These are phyloP conservation scores for Achatina immaculata DNA, from an alignment of 1,140 invertebrate species.

Conservation along the genomic window DNA sequence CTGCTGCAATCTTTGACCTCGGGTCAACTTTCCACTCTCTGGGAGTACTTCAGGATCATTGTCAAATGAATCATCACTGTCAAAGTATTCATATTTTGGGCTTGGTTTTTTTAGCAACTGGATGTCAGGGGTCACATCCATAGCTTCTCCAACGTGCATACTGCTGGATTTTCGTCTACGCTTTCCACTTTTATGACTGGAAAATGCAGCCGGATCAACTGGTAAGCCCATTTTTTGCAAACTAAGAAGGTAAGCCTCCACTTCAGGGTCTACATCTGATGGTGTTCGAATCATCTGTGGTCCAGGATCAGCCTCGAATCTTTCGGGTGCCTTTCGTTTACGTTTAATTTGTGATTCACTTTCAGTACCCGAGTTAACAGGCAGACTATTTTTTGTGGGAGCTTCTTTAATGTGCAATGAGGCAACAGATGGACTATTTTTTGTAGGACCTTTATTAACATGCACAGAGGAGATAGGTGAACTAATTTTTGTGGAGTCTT, in stretches of 20 bases:
- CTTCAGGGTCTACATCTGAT: conserved; percentile 3
- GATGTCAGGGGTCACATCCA: background rate
- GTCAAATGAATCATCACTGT: conserved; percentile 3
- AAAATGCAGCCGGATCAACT: conserved; percentile 23
- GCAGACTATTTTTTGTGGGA: no score
- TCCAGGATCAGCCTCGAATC: background rate
- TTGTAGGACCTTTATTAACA: no score
- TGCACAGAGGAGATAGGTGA: no score
- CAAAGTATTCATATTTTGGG: conserved; percentile 24
- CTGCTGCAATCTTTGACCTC: conserved; percentile 21
- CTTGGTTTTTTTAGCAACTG: background rate
- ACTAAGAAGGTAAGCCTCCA: conserved; percentile 24
- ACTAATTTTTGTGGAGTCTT: no score
- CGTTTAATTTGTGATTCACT: background rate
- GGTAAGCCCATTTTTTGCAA: conserved; percentile 19
- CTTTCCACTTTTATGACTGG: background rate
- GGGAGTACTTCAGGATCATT: conserved; percentile 1
- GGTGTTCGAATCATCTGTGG: no score
- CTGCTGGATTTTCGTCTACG: background rate
- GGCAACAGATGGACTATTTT: no score
- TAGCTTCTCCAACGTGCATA: background rate
- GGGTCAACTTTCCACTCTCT: conserved; percentile 17
- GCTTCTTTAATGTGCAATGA: no score
- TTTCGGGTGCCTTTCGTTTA: background rate
- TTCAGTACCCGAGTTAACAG: background rate